phyloP scores from a whole-genome alignment of 2,888 invertebrate species.

The Ligdia adustata region DNA sequence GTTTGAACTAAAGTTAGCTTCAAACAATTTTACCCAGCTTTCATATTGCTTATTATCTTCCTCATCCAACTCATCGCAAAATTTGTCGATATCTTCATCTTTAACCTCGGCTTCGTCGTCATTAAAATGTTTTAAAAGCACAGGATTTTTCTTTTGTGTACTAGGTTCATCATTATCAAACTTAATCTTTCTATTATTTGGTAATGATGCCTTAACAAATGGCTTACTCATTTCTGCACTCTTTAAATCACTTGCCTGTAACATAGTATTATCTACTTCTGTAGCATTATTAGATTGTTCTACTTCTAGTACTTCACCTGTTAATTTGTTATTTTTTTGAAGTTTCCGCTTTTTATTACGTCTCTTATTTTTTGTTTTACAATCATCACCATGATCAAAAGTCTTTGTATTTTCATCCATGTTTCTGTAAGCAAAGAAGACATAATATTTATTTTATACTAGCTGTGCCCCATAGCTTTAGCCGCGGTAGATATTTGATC shows the following conservation, averaged over 20 bases:
- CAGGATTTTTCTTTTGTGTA: conserved; percentile 24
- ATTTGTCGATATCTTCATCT: conserved; percentile 75
- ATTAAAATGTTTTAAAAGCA: conserved; percentile 38
- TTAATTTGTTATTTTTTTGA: background rate
- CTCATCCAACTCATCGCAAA: conserved; percentile 69
- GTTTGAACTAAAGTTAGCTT: conserved; percentile 62
- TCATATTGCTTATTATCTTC: conserved; percentile 72
- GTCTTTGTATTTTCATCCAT: conserved; percentile 6
- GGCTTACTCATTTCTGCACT: conserved; percentile 32
- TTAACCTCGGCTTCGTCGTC: conserved; percentile 60
- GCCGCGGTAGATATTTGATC: too few species aligned
- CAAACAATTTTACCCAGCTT: conserved; percentile 72
- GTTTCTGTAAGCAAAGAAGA: conserved; percentile 14
- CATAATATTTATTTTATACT: too few species aligned
- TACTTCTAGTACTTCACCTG: conserved; percentile 6
- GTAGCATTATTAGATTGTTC: background rate
- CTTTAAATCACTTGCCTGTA: conserved; percentile 1
- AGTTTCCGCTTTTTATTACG: conserved; percentile 6
- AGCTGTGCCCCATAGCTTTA: too few species aligned
- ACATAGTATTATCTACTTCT: conserved; percentile 3
- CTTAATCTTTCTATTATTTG: conserved; percentile 44
- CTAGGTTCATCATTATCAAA: conserved; percentile 42
- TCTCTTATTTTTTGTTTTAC: background rate
- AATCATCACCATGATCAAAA: too few species aligned
- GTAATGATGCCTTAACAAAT: conserved; percentile 1